Evolutionary conservation across 2,797 vertebrate species (phyloP), one percentile per base, ranked within the genome.

Genomic region (Tokudaia tokunoshimensis): DNA sequence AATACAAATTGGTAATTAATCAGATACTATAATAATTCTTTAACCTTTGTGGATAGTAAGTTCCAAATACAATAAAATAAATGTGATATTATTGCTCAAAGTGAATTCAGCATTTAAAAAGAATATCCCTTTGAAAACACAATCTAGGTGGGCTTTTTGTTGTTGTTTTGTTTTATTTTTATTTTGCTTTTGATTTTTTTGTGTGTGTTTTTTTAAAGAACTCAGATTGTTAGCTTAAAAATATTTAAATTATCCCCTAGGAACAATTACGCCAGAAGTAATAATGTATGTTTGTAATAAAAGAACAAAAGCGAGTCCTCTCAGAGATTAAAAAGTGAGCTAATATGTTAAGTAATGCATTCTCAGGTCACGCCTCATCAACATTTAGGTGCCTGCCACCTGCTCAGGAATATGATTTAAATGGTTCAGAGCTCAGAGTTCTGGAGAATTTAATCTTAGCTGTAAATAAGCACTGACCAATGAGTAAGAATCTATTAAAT

Each of bases 401-500:
- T 61, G 97, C 59, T 94, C 15, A 92, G 50, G 55, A 52, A 97
- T 87, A 47, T 57, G 70, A 95, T 41, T 41, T 94, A 80, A 78
- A 47, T 34, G 12, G 65, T 79, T 95, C 81, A 93, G 86, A 95
- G 95, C 26, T 87, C 47, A 31, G 76, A 80, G 12, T 95, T 94
- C 82, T 96, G 85, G 80, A 87, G 44, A 47, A 97, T 95, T 90
- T 92, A 95, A 10, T 97, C 87, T 85, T 79, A 96, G 41, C 61
- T 92, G 85, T 47, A 94, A 93, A 94, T 57, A 97, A 97, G 19
- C 94, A 55, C 63, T 95, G 80, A 89, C 50, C 72, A 93, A 93
- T 95, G 70, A 97, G 79, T 65, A 22, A 37, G 2, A 89, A 15
- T 76, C 94, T 94, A 97, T 97, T 98, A 97, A 72, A 87, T 9